These are phyloP conservation scores for Hippoglossus stenolepis DNA, from an alignment of 2,113 vertebrate species.

Conservation along the genomic window DNA sequence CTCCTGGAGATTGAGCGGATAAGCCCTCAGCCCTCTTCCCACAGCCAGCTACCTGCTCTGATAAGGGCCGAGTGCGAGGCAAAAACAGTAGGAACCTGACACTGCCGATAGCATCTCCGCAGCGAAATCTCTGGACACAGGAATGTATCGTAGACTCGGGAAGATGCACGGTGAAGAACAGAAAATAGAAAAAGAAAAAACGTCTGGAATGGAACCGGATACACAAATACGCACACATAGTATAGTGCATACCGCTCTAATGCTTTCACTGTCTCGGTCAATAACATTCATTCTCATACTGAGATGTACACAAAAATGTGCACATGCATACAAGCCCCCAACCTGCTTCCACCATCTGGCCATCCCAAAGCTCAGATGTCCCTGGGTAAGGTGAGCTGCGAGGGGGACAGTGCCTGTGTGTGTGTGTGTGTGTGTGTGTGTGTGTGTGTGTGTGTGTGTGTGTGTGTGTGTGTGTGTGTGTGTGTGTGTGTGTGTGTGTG, in stretches of 20 bases:
- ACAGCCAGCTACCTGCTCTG: conserved; percentile 63
- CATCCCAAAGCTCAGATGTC: conserved; percentile 73
- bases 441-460: conserved; percentile 27
- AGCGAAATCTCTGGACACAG: conserved; percentile 49
- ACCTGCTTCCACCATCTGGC: conserved; percentile 80
- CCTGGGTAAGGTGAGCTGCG: conserved; percentile 74
- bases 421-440: conserved; percentile 25
- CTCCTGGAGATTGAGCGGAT: conserved; percentile 63
- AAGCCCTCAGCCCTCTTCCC: conserved; percentile 46
- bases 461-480: conserved; percentile 23
- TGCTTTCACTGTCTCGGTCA: conserved; percentile 8
- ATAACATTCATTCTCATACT: conserved; percentile 40
- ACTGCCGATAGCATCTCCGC: conserved; percentile 54
- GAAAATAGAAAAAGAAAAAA: not conserved
- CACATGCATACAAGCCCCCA: conserved; percentile 64
- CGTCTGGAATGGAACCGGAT: conserved; percentile 7
- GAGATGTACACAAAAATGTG: conserved; percentile 54
- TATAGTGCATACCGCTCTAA: not conserved
- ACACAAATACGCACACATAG: not conserved
- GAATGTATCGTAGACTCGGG: conserved; percentile 36
- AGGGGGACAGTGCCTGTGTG: conserved; percentile 37
- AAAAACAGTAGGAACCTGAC: conserved; percentile 48
- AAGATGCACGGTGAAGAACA: conserved; percentile 14
- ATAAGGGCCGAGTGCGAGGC: conserved; percentile 60
- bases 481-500: conserved; percentile 31